Evolutionary conservation across 2,113 vertebrate species (phyloP).

Genomic region (Ciconia stormi): DNA sequence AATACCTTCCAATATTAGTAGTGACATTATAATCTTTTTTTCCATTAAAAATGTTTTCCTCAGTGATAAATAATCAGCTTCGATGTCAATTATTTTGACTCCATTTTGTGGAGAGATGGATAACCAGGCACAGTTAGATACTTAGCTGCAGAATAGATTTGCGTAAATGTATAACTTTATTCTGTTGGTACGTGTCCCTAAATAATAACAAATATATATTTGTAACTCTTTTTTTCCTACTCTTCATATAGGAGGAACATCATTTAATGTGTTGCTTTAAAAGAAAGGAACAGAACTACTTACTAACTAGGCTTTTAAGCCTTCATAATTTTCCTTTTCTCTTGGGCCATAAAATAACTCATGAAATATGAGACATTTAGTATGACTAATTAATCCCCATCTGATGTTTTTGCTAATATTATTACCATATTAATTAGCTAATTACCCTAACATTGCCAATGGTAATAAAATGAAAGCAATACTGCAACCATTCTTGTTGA

Average conservation of each 20-base stretch:
- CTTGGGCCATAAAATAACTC: slow-evolving; percentile 56
- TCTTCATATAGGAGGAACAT: background rate
- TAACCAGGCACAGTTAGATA: background rate
- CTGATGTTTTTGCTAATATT: slow-evolving; percentile 63
- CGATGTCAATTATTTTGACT: background rate
- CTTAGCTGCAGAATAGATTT: background rate
- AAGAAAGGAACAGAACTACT: background rate
- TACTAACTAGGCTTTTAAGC: slow-evolving; percentile 33
- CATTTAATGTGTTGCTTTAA: background rate
- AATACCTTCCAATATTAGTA: background rate
- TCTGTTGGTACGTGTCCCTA: background rate
- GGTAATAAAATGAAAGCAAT: slow-evolving; percentile 35
- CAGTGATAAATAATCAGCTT: background rate
- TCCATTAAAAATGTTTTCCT: background rate
- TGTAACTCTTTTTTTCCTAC: background rate
- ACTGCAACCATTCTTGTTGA: background rate
- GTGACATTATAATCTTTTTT: background rate
- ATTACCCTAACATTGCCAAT: slow-evolving; percentile 49
- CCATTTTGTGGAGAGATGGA: background rate
- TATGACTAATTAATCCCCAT: slow-evolving; percentile 66
- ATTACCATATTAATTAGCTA: slow-evolving; percentile 70
- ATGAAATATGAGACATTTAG: slow-evolving; percentile 58
- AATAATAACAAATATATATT: background rate
- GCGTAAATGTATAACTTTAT: background rate
- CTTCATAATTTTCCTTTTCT: slow-evolving; percentile 39